phyloP scores from a whole-genome alignment of 2,888 invertebrate species.

The Bibio marci region DNA sequence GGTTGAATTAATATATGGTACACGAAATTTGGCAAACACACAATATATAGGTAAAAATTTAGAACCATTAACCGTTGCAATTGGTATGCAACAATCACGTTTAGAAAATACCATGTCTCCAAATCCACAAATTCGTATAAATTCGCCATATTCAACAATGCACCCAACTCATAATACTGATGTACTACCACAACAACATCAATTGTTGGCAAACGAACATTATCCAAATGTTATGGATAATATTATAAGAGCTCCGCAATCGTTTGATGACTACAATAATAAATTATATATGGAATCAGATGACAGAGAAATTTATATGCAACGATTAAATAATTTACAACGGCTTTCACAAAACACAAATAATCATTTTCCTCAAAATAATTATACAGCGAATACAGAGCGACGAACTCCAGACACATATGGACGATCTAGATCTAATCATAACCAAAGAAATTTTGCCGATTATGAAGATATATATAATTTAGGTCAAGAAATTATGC shows the following conservation, averaged over 20 bases:
- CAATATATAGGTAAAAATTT: slow-evolving; percentile 15
- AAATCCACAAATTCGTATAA: slow-evolving; percentile 29
- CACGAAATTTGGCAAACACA: slow-evolving; percentile 23
- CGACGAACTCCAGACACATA: slow-evolving; percentile 71
- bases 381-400: slow-evolving; percentile 31
- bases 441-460: slow-evolving; percentile 27
- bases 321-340: slow-evolving; percentile 23
- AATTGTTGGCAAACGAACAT: slow-evolving; percentile 26
- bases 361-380: slow-evolving; percentile 6
- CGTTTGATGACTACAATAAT: slow-evolving; percentile 8
- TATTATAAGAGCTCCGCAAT: slow-evolving; percentile 18
- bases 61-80: slow-evolving; percentile 13
- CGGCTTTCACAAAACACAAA: slow-evolving; percentile 7
- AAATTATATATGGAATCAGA: slow-evolving; percentile 3
- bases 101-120: slow-evolving; percentile 28
- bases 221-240: slow-evolving; percentile 22
- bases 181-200: slow-evolving; percentile 15
- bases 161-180: no score
- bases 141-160: slow-evolving; percentile 33
- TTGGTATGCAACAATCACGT: slow-evolving; percentile 30
- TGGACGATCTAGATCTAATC: slow-evolving; percentile 40
- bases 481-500: slow-evolving; percentile 21
- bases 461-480: slow-evolving; percentile 69
- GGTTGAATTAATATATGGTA: slow-evolving; percentile 35
- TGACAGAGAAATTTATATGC: slow-evolving; percentile 23